phyloP scores from a whole-genome alignment of 1,140 invertebrate genomes.

The Leptestheria dahalacensis region DNA sequence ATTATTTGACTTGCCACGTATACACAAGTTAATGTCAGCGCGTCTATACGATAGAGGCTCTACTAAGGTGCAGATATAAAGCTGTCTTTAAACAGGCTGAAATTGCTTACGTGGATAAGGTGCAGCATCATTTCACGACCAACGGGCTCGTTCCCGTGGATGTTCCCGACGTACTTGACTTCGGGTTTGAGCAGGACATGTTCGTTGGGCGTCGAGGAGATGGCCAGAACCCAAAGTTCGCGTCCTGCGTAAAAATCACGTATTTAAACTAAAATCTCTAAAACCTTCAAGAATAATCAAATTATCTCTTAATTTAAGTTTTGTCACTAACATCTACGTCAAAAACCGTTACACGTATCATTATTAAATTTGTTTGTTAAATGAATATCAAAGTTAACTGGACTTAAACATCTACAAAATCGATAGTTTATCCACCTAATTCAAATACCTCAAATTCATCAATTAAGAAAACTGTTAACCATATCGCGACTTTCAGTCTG shows the following conservation, averaged over 20 bases:
- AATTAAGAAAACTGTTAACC: no score
- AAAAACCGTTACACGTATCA: no score
- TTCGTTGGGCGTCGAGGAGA: conserved; percentile 71
- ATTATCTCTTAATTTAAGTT: no score
- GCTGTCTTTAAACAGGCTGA: conserved; percentile 13
- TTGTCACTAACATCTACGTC: no score
- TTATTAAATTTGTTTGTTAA: no score
- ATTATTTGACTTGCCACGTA: conserved; percentile 25
- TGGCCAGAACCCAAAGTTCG: conserved; percentile 88
- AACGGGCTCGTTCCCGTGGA: conserved; percentile 81
- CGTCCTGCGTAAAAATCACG: conserved; percentile 38
- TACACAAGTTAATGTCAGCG: conserved; percentile 60
- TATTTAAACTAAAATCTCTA: not conserved
- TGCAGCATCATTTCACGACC: conserved; percentile 74
- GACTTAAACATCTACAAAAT: no score
- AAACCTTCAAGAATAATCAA: not conserved
- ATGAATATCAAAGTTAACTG: no score
- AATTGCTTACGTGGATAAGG: conserved; percentile 3
- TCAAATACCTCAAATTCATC: no score
- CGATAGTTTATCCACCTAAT: no score
- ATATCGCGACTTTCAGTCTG: no score
- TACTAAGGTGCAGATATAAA: conserved; percentile 81
- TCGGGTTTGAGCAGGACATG: conserved; percentile 83
- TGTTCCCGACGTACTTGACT: conserved; percentile 82
- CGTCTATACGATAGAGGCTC: conserved; percentile 80